Percentiles rank a stretch among this genome's conserved stretches.
Conservation (phyloP, 53 echinoderm and acorn worm genomes). For the Temnopleurus reevesii region DNA sequence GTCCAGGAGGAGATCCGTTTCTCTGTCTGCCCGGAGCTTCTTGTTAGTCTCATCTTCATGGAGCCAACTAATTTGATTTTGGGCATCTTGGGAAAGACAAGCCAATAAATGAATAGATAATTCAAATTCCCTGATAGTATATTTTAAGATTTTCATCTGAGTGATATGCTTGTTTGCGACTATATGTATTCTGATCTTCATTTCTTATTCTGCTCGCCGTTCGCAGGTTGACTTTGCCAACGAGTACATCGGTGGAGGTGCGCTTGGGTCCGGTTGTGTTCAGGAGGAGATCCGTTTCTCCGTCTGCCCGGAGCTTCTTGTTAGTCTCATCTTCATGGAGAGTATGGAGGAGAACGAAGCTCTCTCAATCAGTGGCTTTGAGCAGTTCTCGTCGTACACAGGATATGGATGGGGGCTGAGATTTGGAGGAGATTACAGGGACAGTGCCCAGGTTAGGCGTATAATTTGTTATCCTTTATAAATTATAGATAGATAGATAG, state of each 20-base stretch:
- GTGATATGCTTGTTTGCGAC: too few relatives aligned
- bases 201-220: too few relatives aligned
- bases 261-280: slow-evolving; percentile 67
- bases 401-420: slow-evolving; percentile 71
- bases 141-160: too few relatives aligned
- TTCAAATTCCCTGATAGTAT: too few relatives aligned
- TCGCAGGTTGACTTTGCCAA: slow-evolving; percentile 90
- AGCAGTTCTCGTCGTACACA: slow-evolving; percentile 78
- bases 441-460: slow-evolving; percentile 69
- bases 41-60: slow-evolving; percentile 65
- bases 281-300: slow-evolving; percentile 93
- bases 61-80: too few relatives aligned
- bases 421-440: slow-evolving; percentile 69
- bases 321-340: slow-evolving; percentile 70
- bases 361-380: slow-evolving; percentile 72
- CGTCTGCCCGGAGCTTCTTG: slow-evolving; percentile 82
- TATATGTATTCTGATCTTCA: too few relatives aligned
- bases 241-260: slow-evolving; percentile 77
- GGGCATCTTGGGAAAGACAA: too few relatives aligned
- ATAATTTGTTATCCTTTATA: too few relatives aligned
- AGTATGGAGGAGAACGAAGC: slow-evolving; percentile 89
- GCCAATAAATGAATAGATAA: too few relatives aligned
- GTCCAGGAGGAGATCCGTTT: slow-evolving; percentile 90
- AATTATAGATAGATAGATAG: too few relatives aligned
- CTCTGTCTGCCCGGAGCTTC: slow-evolving; percentile 80